These are phyloP conservation scores for Sebastes matsubarae DNA, from an alignment of 2,797 vertebrate species.

Conservation along the genomic window DNA sequence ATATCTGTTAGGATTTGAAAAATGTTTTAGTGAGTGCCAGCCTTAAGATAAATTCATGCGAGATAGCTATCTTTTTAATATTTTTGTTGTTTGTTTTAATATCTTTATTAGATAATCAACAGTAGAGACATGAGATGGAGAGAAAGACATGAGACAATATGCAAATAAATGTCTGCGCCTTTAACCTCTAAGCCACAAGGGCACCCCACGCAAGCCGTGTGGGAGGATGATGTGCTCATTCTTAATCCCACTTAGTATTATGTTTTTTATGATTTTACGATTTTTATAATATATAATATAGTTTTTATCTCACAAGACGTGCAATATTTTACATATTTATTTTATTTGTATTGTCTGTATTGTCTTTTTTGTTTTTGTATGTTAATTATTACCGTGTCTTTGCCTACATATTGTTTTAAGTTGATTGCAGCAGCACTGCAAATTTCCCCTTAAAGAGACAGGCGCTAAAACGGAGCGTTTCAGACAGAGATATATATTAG, in stretches of 20 bases:
- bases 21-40: too few species aligned
- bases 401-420: too few species aligned
- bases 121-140: background rate
- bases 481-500: background rate
- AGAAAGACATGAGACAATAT: background rate
- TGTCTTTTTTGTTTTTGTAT: background rate
- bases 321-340: background rate
- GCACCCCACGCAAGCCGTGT: background rate
- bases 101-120: background rate
- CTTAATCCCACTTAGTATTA: too few species aligned
- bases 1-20: too few species aligned
- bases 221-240: background rate
- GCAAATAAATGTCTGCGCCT: background rate
- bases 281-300: background rate
- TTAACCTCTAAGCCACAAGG: background rate
- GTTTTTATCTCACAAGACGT: background rate
- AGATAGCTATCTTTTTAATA: background rate
- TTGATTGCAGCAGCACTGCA: too few species aligned
- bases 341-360: background rate
- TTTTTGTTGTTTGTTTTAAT: background rate
- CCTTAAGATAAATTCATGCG: too few species aligned
- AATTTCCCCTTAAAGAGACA: background rate
- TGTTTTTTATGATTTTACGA: too few species aligned
- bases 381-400: background rate
- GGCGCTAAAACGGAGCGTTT: background rate